Evolutionary conservation across 2,113 vertebrate species (phyloP).

Genomic region (Ploceus nigricollis): DNA sequence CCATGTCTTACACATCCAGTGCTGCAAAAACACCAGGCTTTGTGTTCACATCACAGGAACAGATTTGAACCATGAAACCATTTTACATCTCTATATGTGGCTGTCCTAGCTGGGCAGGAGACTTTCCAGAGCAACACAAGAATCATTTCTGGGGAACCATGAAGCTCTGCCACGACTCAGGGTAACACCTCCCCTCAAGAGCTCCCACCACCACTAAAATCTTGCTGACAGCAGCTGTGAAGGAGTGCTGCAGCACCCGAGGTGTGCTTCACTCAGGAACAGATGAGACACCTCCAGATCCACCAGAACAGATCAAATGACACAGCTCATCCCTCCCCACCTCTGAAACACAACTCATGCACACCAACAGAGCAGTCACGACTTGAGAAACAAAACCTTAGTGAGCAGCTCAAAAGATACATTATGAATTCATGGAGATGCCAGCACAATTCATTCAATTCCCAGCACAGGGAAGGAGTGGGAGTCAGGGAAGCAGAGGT

Average conservation of each 20-base stretch:
- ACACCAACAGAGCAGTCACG: background rate
- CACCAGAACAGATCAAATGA: background rate
- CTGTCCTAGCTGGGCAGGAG: background rate
- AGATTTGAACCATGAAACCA: background rate
- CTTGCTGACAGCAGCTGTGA: background rate
- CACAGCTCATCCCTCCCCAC: background rate
- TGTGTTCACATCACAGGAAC: rapidly evolving
- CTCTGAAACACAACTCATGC: background rate
- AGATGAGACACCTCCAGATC: background rate
- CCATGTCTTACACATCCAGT: background rate
- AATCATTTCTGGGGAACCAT: background rate
- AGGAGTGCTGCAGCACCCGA: background rate
- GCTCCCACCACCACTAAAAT: background rate
- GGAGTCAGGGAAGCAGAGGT: background rate
- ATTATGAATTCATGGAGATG: background rate
- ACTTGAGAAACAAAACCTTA: background rate
- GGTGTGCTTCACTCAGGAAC: background rate
- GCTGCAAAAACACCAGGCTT: background rate
- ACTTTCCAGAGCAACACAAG: background rate
- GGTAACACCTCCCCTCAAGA: background rate
- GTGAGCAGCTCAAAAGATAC: rapidly evolving
- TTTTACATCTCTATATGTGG: background rate
- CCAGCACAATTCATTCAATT: background rate
- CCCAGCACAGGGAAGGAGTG: background rate
- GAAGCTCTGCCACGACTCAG: background rate